These are phyloP conservation scores for Discoglossus pictus DNA, from an alignment of 2,797 vertebrate species.

Conservation along the genomic window DNA sequence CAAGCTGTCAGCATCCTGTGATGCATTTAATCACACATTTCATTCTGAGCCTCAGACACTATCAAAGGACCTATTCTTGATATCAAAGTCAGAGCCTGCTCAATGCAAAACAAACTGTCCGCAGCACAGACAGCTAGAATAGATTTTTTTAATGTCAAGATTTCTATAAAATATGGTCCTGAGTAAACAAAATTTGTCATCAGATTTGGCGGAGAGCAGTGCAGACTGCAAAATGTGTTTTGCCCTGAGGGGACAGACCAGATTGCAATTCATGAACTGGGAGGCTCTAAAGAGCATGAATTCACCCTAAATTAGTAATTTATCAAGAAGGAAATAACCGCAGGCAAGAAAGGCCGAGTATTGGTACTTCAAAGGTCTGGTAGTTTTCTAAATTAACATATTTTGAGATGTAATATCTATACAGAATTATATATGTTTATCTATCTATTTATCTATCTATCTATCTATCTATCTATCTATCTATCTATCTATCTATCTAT, in stretches of 20 bases:
- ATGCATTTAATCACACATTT: constrained; percentile 43
- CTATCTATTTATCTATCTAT: too few species aligned
- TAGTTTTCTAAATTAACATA: constrained; percentile 56
- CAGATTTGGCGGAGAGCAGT: constrained; percentile 57
- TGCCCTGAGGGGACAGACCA: constrained; percentile 58
- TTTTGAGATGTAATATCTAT: constrained; percentile 60
- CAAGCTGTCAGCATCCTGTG: constrained; percentile 13
- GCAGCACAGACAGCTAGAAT: constrained; percentile 46
- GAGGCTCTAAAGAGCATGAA: constrained; percentile 62
- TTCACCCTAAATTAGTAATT: constrained; percentile 66
- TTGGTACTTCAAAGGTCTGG: constrained; percentile 62
- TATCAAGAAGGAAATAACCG: constrained; percentile 65
- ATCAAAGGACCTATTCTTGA: constrained; percentile 37
- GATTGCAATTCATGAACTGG: constrained; percentile 64
- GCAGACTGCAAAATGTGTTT: constrained; percentile 57
- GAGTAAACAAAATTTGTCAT: constrained; percentile 64
- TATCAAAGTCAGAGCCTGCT: constrained; percentile 44
- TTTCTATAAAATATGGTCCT: constrained; percentile 59
- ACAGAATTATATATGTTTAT: constrained; percentile 44
- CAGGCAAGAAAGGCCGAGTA: constrained; percentile 60
- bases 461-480: too few species aligned
- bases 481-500: too few species aligned
- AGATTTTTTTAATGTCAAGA: constrained; percentile 56
- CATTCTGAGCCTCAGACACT: constrained; percentile 42
- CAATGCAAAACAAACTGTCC: constrained; percentile 52